Conservation (phyloP, 2,888 invertebrate species). For the Nipponacmea schrenckii region DNA sequence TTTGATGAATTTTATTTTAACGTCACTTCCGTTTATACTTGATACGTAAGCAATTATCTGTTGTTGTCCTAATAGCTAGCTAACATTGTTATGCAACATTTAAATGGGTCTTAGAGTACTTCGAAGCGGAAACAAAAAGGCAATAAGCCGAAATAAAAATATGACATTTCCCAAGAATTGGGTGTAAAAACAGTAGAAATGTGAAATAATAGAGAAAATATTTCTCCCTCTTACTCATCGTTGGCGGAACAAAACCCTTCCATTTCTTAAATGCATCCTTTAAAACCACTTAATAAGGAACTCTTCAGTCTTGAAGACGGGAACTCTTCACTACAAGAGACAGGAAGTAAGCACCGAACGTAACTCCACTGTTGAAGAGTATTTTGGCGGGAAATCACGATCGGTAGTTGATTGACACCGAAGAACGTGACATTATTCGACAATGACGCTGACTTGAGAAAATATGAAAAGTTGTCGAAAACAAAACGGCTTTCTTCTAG, state of each 20-base stretch:
- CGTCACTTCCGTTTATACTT: too few species aligned
- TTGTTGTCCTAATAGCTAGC: too few species aligned
- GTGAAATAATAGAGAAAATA: too few species aligned
- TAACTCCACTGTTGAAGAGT: slow-evolving; percentile 1
- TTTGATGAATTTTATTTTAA: too few species aligned
- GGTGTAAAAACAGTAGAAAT: too few species aligned
- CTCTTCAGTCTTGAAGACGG: not conserved
- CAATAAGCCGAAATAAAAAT: too few species aligned
- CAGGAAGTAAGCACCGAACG: slow-evolving; percentile 2
- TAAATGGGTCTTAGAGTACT: too few species aligned
- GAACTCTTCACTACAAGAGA: slow-evolving; percentile 2
- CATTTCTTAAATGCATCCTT: not conserved
- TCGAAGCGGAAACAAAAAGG: too few species aligned
- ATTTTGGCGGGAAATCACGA: slow-evolving; percentile 8
- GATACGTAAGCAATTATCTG: too few species aligned
- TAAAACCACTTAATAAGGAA: not conserved
- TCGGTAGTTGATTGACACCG: not conserved
- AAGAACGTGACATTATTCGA: not conserved
- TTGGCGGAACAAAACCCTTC: not conserved
- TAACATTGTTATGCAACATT: too few species aligned
- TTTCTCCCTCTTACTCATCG: not conserved
- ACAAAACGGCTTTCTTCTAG: not conserved
- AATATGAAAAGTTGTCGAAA: not conserved
- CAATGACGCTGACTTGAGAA: not conserved
- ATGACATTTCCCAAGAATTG: too few species aligned